Evolutionary conservation across 2,113 vertebrate species (phyloP).

Genomic region (Cathartes aura): DNA sequence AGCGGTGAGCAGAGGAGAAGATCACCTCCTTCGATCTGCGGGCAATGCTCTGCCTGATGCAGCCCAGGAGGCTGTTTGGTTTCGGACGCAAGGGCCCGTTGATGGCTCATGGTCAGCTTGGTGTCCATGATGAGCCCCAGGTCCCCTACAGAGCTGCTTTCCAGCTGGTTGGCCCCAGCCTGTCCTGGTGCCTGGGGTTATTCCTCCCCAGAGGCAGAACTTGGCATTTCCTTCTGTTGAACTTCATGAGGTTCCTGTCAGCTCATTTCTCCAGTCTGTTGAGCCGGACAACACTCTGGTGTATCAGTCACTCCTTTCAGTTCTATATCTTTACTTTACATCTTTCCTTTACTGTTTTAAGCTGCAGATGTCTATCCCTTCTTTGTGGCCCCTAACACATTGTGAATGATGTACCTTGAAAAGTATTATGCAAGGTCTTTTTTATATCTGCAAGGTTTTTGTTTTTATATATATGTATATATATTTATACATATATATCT

Average conservation of each 20-base stretch:
- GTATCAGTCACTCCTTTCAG: background rate
- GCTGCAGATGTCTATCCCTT: background rate
- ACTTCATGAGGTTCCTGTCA: background rate
- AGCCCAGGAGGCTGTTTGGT: background rate
- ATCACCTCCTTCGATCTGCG: background rate
- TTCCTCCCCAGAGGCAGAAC: background rate
- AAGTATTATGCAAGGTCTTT: background rate
- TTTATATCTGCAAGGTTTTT: background rate
- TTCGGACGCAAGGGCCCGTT: background rate
- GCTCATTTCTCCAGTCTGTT: background rate
- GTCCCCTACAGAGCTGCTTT: background rate
- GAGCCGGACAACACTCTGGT: background rate
- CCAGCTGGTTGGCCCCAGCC: background rate
- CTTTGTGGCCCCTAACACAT: background rate
- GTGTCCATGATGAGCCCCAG: background rate
- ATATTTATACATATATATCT: too few species aligned
- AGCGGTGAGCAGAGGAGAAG: background rate
- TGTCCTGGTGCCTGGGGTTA: background rate
- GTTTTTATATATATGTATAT: too few species aligned
- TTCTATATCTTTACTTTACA: background rate
- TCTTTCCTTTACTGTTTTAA: background rate
- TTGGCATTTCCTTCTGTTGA: background rate
- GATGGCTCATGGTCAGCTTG: background rate
- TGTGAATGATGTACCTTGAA: background rate
- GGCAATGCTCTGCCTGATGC: background rate